Evolutionary conservation across 2,888 invertebrate species (phyloP), one percentile per base, ranked within the genome.

Genomic region (Ectemnius lituratus): DNA sequence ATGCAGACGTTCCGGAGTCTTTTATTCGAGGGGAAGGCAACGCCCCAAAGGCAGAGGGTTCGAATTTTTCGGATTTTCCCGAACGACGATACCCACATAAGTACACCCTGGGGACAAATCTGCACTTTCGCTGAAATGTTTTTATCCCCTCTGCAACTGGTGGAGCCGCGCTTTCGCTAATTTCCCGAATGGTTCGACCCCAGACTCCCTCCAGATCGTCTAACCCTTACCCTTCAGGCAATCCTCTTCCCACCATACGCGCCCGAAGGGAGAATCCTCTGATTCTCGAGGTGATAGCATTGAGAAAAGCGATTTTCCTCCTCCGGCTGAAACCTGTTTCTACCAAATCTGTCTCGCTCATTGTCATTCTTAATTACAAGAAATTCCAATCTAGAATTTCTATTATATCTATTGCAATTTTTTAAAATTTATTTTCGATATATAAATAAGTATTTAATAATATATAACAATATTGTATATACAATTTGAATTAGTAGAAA

Each of bases 81-180:
- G 73, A 76, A 75, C 68, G 62, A 77, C 62, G 75, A 75, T 63
- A 58, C 76, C 70, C 72, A 70, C 57, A 63, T 84, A 86, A 89
- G 86, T 86, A 87, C 81, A 82, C 87, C 89, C 89, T 71, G 77
- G 87, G 89, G 88, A 52, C 84, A 86, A 89, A 89, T 89, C 85
- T 83, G 88, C 87, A 86, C 87, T 88, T 84, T 84, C 82, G 77
- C 59, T 83, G 77, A 47, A 61, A 56, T 62, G 76, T 77, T 81
- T 72, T 82, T 83, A 61, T 67, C 77, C 73, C 77, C 78, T 69
- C 62, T 72, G 77, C 72, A 69, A 74, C 66, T 67, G 76, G 78
- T 65, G 20, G 64, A 63, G 62, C 67, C 65, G 64, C 77, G 67
- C 76, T 79, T 73, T 75, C 73, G 73, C 80, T 82, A 82, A 82